phyloP scores from a whole-genome alignment of 2,797 vertebrate species.

The Pangasius macronema region DNA sequence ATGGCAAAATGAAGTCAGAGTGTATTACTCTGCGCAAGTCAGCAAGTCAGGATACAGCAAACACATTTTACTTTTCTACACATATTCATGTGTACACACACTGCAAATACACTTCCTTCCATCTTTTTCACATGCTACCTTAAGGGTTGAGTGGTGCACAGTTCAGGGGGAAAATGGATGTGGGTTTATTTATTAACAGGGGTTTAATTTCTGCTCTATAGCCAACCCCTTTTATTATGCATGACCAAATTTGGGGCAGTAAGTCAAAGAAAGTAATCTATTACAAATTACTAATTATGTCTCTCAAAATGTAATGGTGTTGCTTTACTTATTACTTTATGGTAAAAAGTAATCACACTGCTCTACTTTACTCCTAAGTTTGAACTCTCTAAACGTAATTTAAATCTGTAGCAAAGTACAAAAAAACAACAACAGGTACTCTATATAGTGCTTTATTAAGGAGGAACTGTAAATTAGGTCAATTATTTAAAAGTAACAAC shows the following conservation, averaged over 20 bases:
- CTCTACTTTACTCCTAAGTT: background rate
- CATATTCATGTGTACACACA: background rate
- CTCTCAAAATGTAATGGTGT: constrained; percentile 4
- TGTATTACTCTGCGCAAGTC: background rate
- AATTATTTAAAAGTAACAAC: background rate
- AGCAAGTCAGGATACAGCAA: background rate
- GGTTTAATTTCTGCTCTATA: constrained; percentile 10
- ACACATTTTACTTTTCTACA: background rate
- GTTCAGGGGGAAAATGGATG: background rate
- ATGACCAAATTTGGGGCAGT: constrained; percentile 2
- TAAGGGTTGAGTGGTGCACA: background rate
- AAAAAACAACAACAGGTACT: background rate
- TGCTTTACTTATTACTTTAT: constrained; percentile 5
- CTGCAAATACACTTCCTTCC: background rate
- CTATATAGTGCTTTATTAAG: background rate
- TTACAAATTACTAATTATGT: constrained; percentile 33
- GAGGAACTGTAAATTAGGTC: background rate
- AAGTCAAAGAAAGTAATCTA: constrained; percentile 18
- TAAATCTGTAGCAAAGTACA: background rate
- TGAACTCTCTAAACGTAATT: constrained; percentile 1
- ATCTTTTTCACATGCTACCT: background rate
- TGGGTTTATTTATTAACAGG: constrained; percentile 23
- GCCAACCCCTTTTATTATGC: constrained; percentile 13
- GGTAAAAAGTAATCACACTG: background rate
- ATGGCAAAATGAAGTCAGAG: constrained; percentile 1